Conservation (phyloP, 37 sponge, comb jelly and placozoan genomes). For the Ianthella basta region DNA sequence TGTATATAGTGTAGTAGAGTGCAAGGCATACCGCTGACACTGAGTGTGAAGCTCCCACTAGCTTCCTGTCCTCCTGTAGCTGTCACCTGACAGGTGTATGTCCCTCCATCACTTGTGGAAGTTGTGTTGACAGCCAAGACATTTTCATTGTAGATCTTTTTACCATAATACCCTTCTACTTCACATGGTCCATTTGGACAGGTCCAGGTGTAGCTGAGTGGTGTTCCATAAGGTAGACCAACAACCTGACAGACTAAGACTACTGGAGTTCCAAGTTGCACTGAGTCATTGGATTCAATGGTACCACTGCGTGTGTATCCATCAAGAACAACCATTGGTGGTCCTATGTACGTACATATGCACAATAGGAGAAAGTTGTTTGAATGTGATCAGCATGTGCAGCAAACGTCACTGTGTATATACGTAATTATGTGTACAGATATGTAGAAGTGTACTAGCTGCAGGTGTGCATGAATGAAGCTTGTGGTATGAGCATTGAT, state of each 20-base stretch:
- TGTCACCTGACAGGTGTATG: slow-evolving; percentile 15
- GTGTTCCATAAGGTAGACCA: slow-evolving; percentile 25
- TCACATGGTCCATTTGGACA: slow-evolving; percentile 28
- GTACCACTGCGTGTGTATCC: not conserved
- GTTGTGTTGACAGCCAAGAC: not conserved
- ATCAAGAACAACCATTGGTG: not conserved
- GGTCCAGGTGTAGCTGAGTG: not conserved
- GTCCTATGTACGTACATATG: too few relatives aligned
- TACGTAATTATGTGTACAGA: too few relatives aligned
- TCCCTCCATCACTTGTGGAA: not conserved
- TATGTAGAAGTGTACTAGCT: too few relatives aligned
- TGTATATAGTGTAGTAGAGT: too few relatives aligned
- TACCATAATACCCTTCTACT: not conserved
- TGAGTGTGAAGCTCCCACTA: too few relatives aligned
- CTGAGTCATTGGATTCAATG: not conserved
- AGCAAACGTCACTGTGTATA: too few relatives aligned
- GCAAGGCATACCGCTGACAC: too few relatives aligned
- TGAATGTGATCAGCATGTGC: too few relatives aligned
- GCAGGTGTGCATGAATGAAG: too few relatives aligned
- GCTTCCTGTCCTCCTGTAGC: not conserved
- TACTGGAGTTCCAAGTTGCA: not conserved
- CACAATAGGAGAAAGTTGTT: too few relatives aligned
- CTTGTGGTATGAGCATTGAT: too few relatives aligned
- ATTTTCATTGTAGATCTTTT: not conserved
- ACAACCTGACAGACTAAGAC: not conserved